phyloP scores from a whole-genome alignment of 2,888 invertebrate genomes.

The Antheraea yamamai region DNA sequence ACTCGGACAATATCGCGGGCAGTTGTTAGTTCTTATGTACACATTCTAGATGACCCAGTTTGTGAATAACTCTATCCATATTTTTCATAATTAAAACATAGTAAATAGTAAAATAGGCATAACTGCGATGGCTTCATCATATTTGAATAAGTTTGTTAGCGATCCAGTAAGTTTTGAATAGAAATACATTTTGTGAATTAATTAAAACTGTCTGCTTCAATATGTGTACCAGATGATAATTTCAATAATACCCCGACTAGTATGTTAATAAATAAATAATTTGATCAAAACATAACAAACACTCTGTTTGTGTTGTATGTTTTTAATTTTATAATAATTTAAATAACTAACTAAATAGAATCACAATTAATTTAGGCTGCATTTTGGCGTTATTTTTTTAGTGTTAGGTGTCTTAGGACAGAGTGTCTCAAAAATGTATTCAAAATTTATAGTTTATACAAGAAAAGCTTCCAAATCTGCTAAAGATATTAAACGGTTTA shows the following conservation, averaged over 20 bases:
- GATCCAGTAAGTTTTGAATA: conserved; percentile 46
- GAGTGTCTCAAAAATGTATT: not conserved
- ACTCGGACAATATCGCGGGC: too few relatives aligned
- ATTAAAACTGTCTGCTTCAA: conserved; percentile 55
- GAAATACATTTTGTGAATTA: conserved; percentile 52
- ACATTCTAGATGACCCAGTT: not conserved
- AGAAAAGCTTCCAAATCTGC: not conserved
- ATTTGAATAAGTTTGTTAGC: conserved; percentile 40
- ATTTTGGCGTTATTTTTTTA: not conserved
- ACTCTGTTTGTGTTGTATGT: not conserved
- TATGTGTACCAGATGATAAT: conserved; percentile 34
- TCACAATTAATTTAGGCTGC: not conserved
- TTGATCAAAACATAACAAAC: not conserved
- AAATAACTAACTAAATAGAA: not conserved
- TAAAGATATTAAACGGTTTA: not conserved
- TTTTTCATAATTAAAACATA: conserved; percentile 16
- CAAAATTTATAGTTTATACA: not conserved
- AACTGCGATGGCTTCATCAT: conserved; percentile 39
- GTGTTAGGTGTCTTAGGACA: not conserved
- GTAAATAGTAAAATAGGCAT: conserved; percentile 37
- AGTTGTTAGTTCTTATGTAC: too few relatives aligned
- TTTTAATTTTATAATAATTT: not conserved
- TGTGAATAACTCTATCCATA: conserved; percentile 15
- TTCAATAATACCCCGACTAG: conserved; percentile 5
- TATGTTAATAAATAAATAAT: not conserved